A percentile compares a stretch with the other conserved stretches of the same genome.
phyloP scores from a whole-genome alignment of 2,797 vertebrate genomes.

The Parauchenoglanis ngamensis region DNA sequence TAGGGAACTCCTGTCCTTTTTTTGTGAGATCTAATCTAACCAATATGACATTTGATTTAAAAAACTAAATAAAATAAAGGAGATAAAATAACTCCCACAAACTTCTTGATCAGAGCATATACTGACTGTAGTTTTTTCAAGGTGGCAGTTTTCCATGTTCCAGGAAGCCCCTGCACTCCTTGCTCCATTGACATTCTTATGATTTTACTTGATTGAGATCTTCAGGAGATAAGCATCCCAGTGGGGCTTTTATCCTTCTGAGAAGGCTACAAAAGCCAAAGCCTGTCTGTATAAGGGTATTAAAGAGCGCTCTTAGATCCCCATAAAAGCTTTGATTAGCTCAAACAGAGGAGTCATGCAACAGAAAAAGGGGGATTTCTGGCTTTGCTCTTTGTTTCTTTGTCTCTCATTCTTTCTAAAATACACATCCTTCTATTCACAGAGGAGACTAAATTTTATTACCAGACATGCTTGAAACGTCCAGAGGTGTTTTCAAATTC shows the following conservation, averaged over 20 bases:
- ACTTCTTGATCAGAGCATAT: neutral
- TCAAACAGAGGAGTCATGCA: conserved; percentile 39
- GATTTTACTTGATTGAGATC: conserved; percentile 58
- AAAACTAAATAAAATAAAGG: neutral
- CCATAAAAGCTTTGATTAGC: conserved; percentile 46
- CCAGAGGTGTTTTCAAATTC: conserved; percentile 9
- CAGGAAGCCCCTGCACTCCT: neutral
- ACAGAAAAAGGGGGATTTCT: conserved; percentile 19
- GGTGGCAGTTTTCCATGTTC: neutral
- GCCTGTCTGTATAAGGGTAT: conserved; percentile 27
- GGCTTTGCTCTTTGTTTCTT: neutral
- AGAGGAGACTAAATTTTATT: neutral
- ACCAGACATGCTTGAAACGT: neutral
- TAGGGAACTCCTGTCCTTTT: neutral
- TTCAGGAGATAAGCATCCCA: conserved; percentile 68
- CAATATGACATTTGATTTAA: neutral
- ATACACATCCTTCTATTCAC: neutral
- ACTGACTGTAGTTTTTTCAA: neutral
- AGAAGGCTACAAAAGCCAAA: conserved; percentile 48
- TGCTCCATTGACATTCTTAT: conserved; percentile 56
- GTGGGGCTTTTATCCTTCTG: conserved; percentile 62
- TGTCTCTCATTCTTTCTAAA: conserved; percentile 6
- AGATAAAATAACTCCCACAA: neutral
- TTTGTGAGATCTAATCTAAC: neutral
- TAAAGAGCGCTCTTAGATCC: conserved; percentile 29